phyloP scores from a whole-genome alignment of 1,140 invertebrate genomes.

The Bombus soroeensis region DNA sequence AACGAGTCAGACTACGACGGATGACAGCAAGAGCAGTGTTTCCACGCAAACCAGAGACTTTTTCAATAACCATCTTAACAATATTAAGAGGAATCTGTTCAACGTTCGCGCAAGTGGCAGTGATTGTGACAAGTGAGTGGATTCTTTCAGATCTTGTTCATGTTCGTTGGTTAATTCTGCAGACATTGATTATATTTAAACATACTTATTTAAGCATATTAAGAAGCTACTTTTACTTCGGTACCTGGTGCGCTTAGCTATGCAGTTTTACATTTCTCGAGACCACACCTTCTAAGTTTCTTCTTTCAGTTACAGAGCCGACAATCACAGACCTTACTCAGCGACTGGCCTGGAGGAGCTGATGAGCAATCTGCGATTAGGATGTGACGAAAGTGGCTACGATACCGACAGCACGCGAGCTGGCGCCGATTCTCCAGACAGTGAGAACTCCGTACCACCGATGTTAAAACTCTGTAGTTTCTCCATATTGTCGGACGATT shows the following conservation, averaged over 20 bases:
- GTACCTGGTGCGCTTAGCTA: too few species aligned
- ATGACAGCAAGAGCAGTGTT: constrained; percentile 36
- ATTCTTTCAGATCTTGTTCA: background rate
- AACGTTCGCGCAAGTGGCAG: background rate
- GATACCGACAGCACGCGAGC: constrained; percentile 86
- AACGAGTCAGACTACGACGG: constrained; percentile 1
- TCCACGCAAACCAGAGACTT: constrained; percentile 38
- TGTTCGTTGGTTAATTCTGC: background rate
- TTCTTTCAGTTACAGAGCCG: constrained; percentile 7
- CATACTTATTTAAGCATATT: too few species aligned
- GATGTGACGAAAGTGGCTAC: constrained; percentile 87
- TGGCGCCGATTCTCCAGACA: constrained; percentile 84
- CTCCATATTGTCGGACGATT: constrained; percentile 76
- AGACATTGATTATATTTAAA: background rate
- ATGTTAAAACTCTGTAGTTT: constrained; percentile 72
- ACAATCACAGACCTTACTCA: constrained; percentile 12
- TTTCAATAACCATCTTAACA: constrained; percentile 19
- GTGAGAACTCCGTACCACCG: constrained; percentile 69
- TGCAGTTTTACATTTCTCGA: background rate
- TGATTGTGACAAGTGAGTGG: constrained; percentile 37
- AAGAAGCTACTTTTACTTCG: too few species aligned
- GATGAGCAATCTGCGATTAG: constrained; percentile 79
- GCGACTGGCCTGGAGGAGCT: constrained; percentile 78
- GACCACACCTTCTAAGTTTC: background rate
- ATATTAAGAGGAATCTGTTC: constrained; percentile 42